Conservation (phyloP, 2,888 invertebrate species). For the Tetropium fuscum region DNA sequence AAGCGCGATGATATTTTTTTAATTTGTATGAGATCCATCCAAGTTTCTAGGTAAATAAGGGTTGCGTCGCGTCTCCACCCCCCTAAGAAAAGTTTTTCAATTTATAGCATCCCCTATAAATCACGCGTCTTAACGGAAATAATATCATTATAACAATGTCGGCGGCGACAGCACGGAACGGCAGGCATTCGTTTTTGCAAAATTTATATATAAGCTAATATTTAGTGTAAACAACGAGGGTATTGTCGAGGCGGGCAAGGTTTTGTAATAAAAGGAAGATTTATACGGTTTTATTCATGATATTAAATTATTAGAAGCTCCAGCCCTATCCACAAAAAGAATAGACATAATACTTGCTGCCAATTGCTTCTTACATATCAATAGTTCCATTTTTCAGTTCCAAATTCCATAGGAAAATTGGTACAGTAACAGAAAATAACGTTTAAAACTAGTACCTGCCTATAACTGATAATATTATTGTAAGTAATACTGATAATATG, state of each 20-base stretch:
- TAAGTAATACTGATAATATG: too few species aligned
- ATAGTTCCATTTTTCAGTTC: too few species aligned
- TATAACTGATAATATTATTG: too few species aligned
- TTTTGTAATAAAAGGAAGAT: constrained; percentile 53
- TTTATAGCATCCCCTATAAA: constrained; percentile 60
- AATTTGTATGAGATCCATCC: constrained; percentile 22
- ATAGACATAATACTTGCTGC: too few species aligned
- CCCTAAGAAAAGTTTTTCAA: constrained; percentile 53
- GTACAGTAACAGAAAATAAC: too few species aligned
- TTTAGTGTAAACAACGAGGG: constrained; percentile 57
- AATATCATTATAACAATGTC: constrained; percentile 64
- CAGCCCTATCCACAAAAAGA: too few species aligned
- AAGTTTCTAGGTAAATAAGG: constrained; percentile 24
- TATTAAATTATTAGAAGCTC: constrained; percentile 22
- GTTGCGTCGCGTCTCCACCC: constrained; percentile 4
- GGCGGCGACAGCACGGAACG: constrained; percentile 44
- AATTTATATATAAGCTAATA: constrained; percentile 64
- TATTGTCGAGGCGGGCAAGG: constrained; percentile 52
- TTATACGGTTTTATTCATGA: constrained; percentile 32
- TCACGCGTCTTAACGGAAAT: constrained; percentile 60
- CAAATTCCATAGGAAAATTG: too few species aligned
- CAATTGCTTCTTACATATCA: too few species aligned
- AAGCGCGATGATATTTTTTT: too few species aligned
- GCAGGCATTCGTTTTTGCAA: constrained; percentile 60
- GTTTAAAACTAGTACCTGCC: too few species aligned